A percentile compares a stretch with the other conserved stretches of the same genome.
These are phyloP conservation scores for Lordiphosa mommai DNA, from an alignment of 1,140 invertebrate genomes.

Conservation along the genomic window DNA sequence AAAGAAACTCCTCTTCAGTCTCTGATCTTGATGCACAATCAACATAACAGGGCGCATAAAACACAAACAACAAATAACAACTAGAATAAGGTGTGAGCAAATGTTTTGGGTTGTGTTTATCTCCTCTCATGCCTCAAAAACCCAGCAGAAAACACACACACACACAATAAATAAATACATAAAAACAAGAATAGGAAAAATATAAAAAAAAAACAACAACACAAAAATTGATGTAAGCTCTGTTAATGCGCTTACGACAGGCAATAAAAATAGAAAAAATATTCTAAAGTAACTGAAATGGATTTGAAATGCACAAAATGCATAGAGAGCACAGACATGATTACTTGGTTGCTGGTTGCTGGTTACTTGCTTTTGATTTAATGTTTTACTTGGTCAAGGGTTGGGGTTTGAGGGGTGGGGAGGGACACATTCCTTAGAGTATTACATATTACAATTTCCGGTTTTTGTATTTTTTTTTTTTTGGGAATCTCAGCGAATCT, in stretches of 20 bases:
- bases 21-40: conserved; percentile 2
- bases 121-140: conserved; percentile 28
- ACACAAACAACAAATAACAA: conserved; percentile 29
- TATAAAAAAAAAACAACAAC: not conserved
- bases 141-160: not conserved
- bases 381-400: conserved; percentile 48
- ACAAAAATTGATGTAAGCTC: not conserved
- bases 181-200: not conserved
- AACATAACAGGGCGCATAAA: conserved; percentile 15
- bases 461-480: conserved; percentile 16
- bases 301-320: conserved; percentile 62
- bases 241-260: conserved; percentile 2
- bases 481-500: conserved; percentile 40
- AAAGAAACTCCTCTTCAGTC: not conserved
- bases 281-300: conserved; percentile 31
- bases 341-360: conserved; percentile 41
- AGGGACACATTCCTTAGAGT: conserved; percentile 43
- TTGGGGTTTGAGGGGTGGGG: conserved; percentile 5
- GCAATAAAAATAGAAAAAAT: conserved; percentile 22
- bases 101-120: conserved; percentile 22
- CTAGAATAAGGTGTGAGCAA: conserved; percentile 23
- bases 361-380: conserved; percentile 63
- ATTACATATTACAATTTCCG: conserved; percentile 29
- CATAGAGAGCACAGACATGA: conserved; percentile 58
- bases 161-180: not conserved